Evolutionary conservation across 2,888 invertebrate genomes (phyloP).

Genomic region (Cheilosia vernalis): DNA sequence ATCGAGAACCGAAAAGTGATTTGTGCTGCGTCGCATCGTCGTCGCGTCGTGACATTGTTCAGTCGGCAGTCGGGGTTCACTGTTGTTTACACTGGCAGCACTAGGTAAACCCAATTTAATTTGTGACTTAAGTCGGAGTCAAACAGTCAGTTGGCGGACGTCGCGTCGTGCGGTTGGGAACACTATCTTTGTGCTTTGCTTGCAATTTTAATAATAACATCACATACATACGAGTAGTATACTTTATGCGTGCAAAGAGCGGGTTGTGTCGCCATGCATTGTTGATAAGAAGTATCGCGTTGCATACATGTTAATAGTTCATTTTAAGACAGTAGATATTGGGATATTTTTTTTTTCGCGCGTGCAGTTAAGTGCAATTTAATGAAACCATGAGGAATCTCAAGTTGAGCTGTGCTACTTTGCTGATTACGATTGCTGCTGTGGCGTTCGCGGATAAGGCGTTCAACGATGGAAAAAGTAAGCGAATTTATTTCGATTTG

Average conservation of each 20-base stretch:
- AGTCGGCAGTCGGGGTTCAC: conserved; percentile 1
- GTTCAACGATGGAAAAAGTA: conserved; percentile 58
- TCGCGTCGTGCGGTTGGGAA: conserved; percentile 58
- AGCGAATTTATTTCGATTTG: conserved; percentile 27
- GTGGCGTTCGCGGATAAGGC: conserved; percentile 41
- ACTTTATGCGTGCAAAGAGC: conserved; percentile 2
- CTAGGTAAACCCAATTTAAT: conserved; percentile 45
- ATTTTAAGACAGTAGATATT: conserved; percentile 3
- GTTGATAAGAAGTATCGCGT: conserved; percentile 35
- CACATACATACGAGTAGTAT: no score
- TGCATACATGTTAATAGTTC: not conserved
- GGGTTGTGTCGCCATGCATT: conserved; percentile 3
- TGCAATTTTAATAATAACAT: not conserved
- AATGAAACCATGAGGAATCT: conserved; percentile 26
- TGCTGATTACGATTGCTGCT: conserved; percentile 28
- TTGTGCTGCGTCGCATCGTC: conserved; percentile 21
- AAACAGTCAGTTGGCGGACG: conserved; percentile 57
- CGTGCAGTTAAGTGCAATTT: conserved; percentile 16
- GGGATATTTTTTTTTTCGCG: not conserved
- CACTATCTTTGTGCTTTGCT: conserved; percentile 8
- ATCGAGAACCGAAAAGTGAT: conserved; percentile 25
- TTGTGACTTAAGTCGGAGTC: conserved; percentile 51
- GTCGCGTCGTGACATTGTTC: conserved; percentile 12
- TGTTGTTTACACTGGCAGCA: not conserved
- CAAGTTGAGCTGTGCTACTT: conserved; percentile 8